These are phyloP conservation scores for Passerina amoena DNA, from an alignment of 2,113 vertebrate species.

Conservation along the genomic window DNA sequence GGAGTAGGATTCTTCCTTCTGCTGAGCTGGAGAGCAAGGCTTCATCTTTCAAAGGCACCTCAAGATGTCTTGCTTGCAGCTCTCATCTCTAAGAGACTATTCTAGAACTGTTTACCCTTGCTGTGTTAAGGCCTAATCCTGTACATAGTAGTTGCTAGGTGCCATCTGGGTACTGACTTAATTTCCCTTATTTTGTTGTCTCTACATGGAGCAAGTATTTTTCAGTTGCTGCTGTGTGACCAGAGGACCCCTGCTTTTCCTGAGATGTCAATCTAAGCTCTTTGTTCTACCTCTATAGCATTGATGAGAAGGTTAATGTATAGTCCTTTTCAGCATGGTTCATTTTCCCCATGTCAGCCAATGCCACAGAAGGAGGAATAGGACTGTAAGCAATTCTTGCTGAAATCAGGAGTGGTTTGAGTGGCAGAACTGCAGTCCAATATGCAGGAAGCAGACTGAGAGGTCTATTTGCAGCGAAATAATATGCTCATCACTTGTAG, in stretches of 20 bases:
- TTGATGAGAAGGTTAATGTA: neutral
- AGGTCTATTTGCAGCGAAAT: neutral
- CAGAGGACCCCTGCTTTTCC: neutral
- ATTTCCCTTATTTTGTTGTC: neutral
- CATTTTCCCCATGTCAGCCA: neutral
- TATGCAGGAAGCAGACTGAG: neutral
- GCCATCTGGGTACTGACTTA: neutral
- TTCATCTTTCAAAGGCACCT: neutral
- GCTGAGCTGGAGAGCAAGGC: neutral
- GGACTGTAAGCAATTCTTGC: neutral
- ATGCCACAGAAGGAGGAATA: neutral
- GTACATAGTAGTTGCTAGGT: neutral
- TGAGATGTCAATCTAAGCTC: neutral
- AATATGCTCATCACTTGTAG: neutral
- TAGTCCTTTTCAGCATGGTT: neutral
- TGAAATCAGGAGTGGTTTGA: neutral
- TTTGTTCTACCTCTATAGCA: neutral
- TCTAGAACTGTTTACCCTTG: neutral
- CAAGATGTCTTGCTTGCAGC: neutral
- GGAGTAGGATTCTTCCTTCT: neutral
- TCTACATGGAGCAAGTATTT: neutral
- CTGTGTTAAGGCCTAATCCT: neutral
- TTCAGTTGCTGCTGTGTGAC: neutral
- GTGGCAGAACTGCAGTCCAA: neutral
- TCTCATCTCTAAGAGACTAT: fast-evolving